Evolutionary conservation across 2,113 vertebrate species (phyloP).

Genomic region (Clupea harengus): DNA sequence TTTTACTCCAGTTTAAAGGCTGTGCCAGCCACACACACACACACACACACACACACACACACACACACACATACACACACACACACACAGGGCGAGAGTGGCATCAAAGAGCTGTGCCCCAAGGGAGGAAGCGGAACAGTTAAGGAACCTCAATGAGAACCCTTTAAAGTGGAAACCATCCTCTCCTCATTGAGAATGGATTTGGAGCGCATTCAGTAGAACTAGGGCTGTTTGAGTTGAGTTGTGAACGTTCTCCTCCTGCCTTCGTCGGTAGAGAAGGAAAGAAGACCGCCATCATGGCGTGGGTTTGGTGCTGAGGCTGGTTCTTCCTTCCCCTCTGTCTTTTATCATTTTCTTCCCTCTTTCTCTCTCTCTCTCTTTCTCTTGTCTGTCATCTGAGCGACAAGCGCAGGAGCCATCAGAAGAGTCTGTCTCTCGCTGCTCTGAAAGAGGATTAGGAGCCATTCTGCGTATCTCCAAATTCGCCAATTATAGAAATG

Average conservation of each 20-base stretch:
- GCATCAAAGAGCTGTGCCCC: neutral
- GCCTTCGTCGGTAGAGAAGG: too few species aligned
- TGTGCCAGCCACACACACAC: neutral
- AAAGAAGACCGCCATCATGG: too few species aligned
- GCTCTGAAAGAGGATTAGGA: conserved; percentile 32
- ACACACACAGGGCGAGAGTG: neutral
- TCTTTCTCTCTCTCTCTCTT: conserved; percentile 25
- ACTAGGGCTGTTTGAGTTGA: neutral
- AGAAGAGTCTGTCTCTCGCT: neutral
- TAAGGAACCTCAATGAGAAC: neutral
- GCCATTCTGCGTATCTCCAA: conserved; percentile 22
- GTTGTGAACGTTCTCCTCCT: neutral
- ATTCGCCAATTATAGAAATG: conserved; percentile 30
- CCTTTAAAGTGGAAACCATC: neutral
- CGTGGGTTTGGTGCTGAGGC: neutral
- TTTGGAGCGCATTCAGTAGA: neutral
- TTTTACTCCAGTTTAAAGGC: neutral
- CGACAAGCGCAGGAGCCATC: neutral
- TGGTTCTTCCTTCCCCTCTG: neutral
- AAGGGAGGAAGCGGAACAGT: neutral
- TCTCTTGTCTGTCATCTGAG: neutral
- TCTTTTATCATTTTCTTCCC: conserved; percentile 25
- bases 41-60: neutral
- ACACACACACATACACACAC: neutral
- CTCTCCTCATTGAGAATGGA: neutral